A percentile compares a stretch with the other conserved stretches of the same genome.
Evolutionary conservation across 2,888 invertebrate genomes (phyloP).

Genomic region (Pantelozetes paolii): DNA sequence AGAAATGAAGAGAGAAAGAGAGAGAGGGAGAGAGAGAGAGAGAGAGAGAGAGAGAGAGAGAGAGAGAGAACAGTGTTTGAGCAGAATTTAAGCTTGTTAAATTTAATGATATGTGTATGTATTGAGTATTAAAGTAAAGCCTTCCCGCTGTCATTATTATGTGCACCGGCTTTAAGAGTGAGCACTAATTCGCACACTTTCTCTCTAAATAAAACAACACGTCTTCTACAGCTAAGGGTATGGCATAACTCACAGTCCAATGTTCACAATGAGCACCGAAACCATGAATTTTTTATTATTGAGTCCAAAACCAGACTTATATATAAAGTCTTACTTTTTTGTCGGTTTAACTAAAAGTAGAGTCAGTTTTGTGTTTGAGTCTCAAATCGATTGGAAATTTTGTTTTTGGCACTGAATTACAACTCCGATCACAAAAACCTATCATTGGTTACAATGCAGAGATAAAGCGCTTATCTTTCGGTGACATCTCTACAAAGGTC

Average conservation of each 20-base stretch:
- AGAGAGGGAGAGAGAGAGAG: neutral
- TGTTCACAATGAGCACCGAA: neutral
- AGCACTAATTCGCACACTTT: constrained; percentile 26
- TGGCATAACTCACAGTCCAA: constrained; percentile 6
- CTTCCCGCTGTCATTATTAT: constrained; percentile 33
- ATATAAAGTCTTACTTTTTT: constrained; percentile 6
- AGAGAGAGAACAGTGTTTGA: neutral
- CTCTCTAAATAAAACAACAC: constrained; percentile 32
- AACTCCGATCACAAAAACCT: neutral
- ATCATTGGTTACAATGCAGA: constrained; percentile 6
- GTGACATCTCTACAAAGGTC: neutral
- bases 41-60: neutral
- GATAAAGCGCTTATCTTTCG: constrained; percentile 14
- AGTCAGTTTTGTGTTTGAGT: neutral
- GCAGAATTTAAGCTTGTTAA: constrained; percentile 7
- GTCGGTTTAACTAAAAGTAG: neutral
- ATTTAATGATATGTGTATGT: constrained; percentile 34
- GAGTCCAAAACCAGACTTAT: neutral
- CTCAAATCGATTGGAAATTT: constrained; percentile 30
- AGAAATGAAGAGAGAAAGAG: no score
- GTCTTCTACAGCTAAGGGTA: neutral
- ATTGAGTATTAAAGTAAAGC: constrained; percentile 21
- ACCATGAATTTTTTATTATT: constrained; percentile 30
- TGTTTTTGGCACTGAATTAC: constrained; percentile 6
- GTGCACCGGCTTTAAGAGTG: constrained; percentile 14